A percentile compares a stretch with the other conserved stretches of the same genome.
Evolutionary conservation across 2,888 invertebrate genomes (phyloP).

Genomic region (Glaucopsyche alexis): DNA sequence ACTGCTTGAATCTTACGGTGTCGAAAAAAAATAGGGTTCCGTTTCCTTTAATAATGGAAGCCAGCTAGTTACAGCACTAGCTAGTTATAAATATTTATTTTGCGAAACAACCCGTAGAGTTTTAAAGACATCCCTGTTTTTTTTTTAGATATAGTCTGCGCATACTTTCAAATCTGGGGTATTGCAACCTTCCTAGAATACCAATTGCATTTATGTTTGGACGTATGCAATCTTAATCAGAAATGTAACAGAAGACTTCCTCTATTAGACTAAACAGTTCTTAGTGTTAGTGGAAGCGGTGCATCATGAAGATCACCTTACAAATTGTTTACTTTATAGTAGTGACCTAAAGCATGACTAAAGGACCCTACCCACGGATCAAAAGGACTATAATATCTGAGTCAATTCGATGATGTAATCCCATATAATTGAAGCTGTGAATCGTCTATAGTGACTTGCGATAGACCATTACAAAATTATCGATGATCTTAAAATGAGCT

Average conservation of each 20-base stretch:
- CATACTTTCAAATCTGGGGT: too few relatives aligned
- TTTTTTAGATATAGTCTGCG: too few relatives aligned
- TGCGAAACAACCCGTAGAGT: too few relatives aligned
- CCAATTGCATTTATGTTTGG: background rate
- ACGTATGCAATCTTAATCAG: background rate
- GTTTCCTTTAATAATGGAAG: too few relatives aligned
- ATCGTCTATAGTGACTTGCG: conserved; percentile 44
- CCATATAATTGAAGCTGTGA: conserved; percentile 67
- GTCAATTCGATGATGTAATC: conserved; percentile 76
- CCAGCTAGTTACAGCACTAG: too few relatives aligned
- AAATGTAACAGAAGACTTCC: conserved; percentile 1
- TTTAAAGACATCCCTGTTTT: too few relatives aligned
- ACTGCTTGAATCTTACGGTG: too few relatives aligned
- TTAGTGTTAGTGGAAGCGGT: background rate
- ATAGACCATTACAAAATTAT: conserved; percentile 15
- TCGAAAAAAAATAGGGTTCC: too few relatives aligned
- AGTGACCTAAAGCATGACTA: conserved; percentile 67
- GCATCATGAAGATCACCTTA: conserved; percentile 36
- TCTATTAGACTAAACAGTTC: background rate
- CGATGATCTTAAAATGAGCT: conserved; percentile 35
- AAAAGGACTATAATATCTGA: conserved; percentile 69
- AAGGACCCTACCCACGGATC: conserved; percentile 64
- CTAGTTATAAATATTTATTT: too few relatives aligned
- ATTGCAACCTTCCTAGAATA: background rate
- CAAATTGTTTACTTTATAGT: conserved; percentile 57